Evolutionary conservation across 2,113 vertebrate species (phyloP).

Genomic region (Andinoacara biseriatus): DNA sequence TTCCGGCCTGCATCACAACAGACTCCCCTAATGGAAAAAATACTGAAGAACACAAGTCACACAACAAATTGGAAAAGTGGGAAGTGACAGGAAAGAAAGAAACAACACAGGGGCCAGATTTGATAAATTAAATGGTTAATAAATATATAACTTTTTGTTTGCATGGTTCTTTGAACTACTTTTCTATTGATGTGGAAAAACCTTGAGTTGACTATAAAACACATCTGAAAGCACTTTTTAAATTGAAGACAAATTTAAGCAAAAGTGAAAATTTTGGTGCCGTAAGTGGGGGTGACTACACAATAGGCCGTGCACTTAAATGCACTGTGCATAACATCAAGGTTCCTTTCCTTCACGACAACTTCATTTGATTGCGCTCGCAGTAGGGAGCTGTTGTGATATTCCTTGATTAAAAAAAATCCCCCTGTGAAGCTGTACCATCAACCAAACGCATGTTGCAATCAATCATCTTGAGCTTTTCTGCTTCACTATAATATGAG

Average conservation of each 20-base stretch:
- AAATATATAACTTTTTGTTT: no score
- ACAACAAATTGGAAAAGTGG: not conserved
- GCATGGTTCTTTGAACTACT: no score
- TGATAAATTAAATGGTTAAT: no score
- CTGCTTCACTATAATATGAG: conserved; percentile 72
- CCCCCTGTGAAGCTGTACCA: conserved; percentile 18
- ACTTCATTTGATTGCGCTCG: not conserved
- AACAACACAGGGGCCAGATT: no score
- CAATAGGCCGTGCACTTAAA: not conserved
- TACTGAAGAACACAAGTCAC: not conserved
- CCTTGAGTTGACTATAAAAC: no score
- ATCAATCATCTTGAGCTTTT: conserved; percentile 66
- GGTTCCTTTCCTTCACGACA: not conserved
- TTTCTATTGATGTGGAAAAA: no score
- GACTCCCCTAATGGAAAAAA: not conserved
- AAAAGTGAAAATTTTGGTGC: not conserved
- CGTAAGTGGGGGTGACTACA: not conserved
- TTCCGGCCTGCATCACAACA: not conserved
- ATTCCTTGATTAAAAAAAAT: conserved; percentile 14
- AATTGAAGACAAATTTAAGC: not conserved
- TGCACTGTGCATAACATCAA: not conserved
- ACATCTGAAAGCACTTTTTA: no score
- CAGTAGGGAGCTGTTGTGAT: conserved; percentile 19
- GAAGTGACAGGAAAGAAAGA: not conserved
- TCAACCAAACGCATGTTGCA: conserved; percentile 42